phyloP scores from a whole-genome alignment of 2,888 invertebrate genomes.

The Chloromyia formosa region DNA sequence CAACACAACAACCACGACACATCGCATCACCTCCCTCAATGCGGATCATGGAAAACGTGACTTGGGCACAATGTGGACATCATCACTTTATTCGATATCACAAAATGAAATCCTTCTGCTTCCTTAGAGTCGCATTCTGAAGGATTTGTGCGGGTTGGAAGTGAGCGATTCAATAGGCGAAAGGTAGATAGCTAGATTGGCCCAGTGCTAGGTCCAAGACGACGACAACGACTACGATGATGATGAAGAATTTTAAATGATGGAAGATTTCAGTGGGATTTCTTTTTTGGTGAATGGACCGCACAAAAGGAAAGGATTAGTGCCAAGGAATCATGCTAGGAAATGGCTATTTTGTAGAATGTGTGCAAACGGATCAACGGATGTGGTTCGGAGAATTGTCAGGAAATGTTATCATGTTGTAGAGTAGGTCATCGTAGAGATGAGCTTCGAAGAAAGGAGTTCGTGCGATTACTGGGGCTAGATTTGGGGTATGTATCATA shows the following conservation, averaged over 20 bases:
- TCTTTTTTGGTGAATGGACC: no score
- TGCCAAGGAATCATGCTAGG: neutral
- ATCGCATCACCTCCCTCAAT: neutral
- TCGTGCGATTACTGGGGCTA: no score
- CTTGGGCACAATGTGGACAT: slow-evolving; percentile 19
- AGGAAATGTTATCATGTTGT: no score
- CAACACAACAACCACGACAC: slow-evolving; percentile 13
- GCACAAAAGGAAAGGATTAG: neutral
- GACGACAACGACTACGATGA: no score
- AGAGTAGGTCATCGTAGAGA: no score
- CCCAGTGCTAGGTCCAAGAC: no score
- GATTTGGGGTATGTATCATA: no score
- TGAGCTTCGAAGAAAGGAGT: no score
- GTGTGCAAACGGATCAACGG: neutral
- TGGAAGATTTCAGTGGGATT: no score
- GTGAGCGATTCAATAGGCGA: neutral
- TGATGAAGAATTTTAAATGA: no score
- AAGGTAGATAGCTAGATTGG: neutral
- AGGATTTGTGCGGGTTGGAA: neutral
- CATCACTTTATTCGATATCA: slow-evolving; percentile 21
- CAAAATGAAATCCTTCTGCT: slow-evolving; percentile 17
- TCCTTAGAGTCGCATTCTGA: neutral
- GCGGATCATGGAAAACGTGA: slow-evolving; percentile 5
- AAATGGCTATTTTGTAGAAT: slow-evolving; percentile 2
- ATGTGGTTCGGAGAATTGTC: no score